phyloP scores from a whole-genome alignment of 2,797 vertebrate species.

The Acipenser transmontanus region DNA sequence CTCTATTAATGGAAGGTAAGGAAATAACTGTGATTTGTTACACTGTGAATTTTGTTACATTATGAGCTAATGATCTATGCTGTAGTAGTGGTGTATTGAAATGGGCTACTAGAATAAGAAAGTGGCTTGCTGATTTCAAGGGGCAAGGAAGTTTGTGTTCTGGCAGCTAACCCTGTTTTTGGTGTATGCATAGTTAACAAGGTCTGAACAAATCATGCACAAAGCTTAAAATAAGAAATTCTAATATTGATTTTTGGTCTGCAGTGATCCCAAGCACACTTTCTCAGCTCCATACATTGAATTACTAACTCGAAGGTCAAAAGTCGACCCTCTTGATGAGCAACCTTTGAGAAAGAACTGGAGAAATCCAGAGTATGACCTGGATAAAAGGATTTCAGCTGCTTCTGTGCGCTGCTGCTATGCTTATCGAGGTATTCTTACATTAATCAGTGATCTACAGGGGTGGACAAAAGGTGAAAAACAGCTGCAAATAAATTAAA shows the following conservation, averaged over 20 bases:
- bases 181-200: not conserved
- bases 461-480: no score
- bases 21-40: no score
- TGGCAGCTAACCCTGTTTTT: no score
- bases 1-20: conserved; percentile 52
- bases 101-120: no score
- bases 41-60: no score
- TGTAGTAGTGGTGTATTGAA: no score
- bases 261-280: conserved; percentile 52
- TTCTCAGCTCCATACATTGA: conserved; percentile 53
- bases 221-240: not conserved
- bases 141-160: no score
- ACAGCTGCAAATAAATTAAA: no score
- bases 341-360: conserved; percentile 41
- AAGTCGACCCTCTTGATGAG: conserved; percentile 48
- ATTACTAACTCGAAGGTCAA: conserved; percentile 49
- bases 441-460: not conserved
- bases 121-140: no score
- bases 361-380: conserved; percentile 45
- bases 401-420: conserved; percentile 51
- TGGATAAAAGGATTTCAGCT: conserved; percentile 48
- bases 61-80: no score
- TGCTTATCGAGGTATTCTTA: conserved; percentile 43
- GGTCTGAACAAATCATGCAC: not conserved
- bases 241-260: conserved; percentile 19